Evolutionary conservation across 30 jellyfish, hydroid and myxozoan species (phyloP).

Genomic region (Aurelia aurita): DNA sequence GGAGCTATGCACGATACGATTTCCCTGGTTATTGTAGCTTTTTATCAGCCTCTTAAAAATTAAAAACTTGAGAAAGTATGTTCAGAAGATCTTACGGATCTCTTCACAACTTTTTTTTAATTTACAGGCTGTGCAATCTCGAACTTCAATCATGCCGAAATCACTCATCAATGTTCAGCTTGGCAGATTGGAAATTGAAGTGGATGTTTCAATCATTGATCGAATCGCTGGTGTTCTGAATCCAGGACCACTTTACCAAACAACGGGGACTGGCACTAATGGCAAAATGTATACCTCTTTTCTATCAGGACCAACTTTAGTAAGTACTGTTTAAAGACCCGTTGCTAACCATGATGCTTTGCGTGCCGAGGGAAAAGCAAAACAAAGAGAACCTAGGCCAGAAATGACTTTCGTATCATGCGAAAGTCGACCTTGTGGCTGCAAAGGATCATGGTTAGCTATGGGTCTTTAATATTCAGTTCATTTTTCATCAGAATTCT

Average conservation of each 20-base stretch:
- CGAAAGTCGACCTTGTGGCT: too few relatives aligned
- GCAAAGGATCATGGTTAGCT: too few relatives aligned
- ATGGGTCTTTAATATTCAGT: too few relatives aligned
- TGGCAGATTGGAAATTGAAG: conserved; percentile 67
- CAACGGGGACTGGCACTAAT: conserved; percentile 7
- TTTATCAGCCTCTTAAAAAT: too few relatives aligned
- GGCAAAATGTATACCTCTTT: conserved; percentile 75
- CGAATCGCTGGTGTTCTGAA: conserved; percentile 81
- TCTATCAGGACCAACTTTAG: conserved; percentile 70
- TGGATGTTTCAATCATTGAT: conserved; percentile 89
- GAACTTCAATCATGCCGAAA: conserved; percentile 82
- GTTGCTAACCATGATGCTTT: too few relatives aligned
- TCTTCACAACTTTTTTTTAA: neutral
- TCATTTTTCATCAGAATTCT: too few relatives aligned
- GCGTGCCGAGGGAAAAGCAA: too few relatives aligned
- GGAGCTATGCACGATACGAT: too few relatives aligned
- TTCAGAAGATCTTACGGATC: neutral
- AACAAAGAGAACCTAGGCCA: too few relatives aligned
- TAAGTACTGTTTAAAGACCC: conserved; percentile 49
- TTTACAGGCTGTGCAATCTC: conserved; percentile 90
- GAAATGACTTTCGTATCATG: too few relatives aligned
- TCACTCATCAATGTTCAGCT: conserved; percentile 71
- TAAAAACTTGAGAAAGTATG: too few relatives aligned
- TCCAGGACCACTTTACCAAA: conserved; percentile 77
- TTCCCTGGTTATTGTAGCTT: too few relatives aligned